A percentile compares a stretch with the other conserved stretches of the same genome.
phyloP scores from a whole-genome alignment of 2,113 vertebrate genomes.

The Aix galericulata region DNA sequence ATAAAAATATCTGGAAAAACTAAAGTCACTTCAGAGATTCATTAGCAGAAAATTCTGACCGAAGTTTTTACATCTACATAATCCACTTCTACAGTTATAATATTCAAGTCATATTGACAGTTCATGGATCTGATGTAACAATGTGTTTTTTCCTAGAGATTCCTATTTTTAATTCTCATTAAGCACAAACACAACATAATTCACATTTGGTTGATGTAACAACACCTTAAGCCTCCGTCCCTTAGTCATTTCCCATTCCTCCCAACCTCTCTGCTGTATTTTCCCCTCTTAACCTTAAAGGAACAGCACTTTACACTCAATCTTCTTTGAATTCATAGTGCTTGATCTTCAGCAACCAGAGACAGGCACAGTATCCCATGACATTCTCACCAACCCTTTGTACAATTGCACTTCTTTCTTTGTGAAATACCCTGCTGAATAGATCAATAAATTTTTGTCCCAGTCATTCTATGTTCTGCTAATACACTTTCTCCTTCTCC shows the following conservation, averaged over 20 bases:
- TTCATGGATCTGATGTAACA: not conserved
- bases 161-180: not conserved
- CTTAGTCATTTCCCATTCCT: not conserved
- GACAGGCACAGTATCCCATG: not conserved
- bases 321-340: not conserved
- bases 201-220: not conserved
- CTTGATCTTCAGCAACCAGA: slow-evolving; percentile 24
- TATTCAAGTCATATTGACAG: not conserved
- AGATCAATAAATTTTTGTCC: not conserved
- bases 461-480: not conserved
- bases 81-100: not conserved
- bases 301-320: not conserved
- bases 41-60: not conserved
- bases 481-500: not conserved
- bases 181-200: not conserved
- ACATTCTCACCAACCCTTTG: not conserved
- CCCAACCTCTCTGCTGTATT: not conserved
- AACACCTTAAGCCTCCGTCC: not conserved
- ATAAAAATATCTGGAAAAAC: not conserved
- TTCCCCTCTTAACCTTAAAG: not conserved
- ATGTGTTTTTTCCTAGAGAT: not conserved
- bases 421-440: slow-evolving; percentile 19
- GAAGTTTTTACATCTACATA: not conserved
- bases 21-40: not conserved
- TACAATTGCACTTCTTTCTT: not conserved